Percentiles rank a stretch among this genome's conserved stretches.
phyloP scores from a whole-genome alignment of 2,113 vertebrate species.

The Emydura subglobosa region DNA sequence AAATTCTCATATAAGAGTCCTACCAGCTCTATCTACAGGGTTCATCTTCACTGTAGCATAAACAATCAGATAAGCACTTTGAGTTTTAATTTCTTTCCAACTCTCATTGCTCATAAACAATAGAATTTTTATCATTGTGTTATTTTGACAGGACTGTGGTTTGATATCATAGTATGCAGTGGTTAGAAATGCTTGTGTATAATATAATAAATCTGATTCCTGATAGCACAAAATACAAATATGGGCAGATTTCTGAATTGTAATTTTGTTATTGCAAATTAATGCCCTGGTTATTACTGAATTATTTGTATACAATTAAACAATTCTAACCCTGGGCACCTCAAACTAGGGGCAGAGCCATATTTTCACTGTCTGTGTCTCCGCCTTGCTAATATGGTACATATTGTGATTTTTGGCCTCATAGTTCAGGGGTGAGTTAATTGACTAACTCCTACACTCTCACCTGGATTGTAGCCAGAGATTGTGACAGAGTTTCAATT shows the following conservation, averaged over 20 bases:
- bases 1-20: background rate
- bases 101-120: background rate
- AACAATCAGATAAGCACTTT: background rate
- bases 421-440: background rate
- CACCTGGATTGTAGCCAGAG: background rate
- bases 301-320: constrained; percentile 32
- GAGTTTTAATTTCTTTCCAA: background rate
- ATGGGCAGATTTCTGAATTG: constrained; percentile 3
- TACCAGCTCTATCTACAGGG: background rate
- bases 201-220: constrained; percentile 32
- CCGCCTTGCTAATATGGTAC: background rate
- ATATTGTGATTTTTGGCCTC: background rate
- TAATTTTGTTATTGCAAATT: constrained; percentile 58
- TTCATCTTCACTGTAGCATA: background rate
- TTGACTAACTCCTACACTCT: background rate
- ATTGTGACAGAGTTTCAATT: background rate
- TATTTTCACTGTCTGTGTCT: constrained; percentile 9
- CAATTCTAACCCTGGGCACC: constrained; percentile 28
- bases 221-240: constrained; percentile 34
- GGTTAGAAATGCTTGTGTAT: constrained; percentile 51
- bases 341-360: background rate
- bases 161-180: constrained; percentile 46
- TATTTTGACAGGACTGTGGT: constrained; percentile 1
- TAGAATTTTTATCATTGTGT: background rate
- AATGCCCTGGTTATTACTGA: background rate